Percentiles rank a stretch among this genome's conserved stretches.
These are phyloP conservation scores for Manduca sexta DNA, from an alignment of 1,140 invertebrate genomes.

Conservation along the genomic window DNA sequence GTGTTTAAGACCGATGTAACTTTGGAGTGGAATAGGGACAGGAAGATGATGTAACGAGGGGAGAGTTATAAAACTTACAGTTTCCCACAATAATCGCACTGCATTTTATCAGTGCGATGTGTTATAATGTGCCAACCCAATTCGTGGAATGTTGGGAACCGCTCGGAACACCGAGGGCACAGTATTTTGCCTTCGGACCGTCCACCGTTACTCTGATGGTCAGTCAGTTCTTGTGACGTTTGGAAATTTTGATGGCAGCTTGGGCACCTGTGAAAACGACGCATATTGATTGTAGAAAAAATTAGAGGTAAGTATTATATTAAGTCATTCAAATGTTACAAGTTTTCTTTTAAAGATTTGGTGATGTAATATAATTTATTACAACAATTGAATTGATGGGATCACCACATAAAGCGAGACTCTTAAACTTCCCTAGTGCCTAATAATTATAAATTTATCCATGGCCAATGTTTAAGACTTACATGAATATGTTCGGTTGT, in stretches of 20 bases:
- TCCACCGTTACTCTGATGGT: conserved; percentile 58
- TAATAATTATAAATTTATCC: too few species aligned
- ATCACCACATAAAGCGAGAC: too few species aligned
- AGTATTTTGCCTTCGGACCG: conserved; percentile 55
- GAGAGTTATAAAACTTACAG: conserved; percentile 38
- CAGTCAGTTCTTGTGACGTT: conserved; percentile 51
- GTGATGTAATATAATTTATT: too few species aligned
- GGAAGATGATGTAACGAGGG: too few species aligned
- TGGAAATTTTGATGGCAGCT: conserved; percentile 63
- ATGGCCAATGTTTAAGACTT: conserved; percentile 25
- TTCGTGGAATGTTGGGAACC: conserved; percentile 57
- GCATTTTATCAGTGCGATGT: conserved; percentile 48
- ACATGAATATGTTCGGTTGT: conserved; percentile 65
- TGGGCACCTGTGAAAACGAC: conserved; percentile 35
- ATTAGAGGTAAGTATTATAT: too few species aligned
- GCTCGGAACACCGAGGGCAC: conserved; percentile 53
- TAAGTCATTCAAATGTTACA: too few species aligned
- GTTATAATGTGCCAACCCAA: conserved; percentile 49
- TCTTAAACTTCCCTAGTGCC: too few species aligned
- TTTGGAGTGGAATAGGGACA: too few species aligned
- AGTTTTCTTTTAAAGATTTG: too few species aligned
- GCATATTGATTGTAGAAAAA: too few species aligned
- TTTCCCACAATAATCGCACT: conserved; percentile 65
- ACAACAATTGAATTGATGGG: too few species aligned
- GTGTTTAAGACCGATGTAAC: too few species aligned